phyloP scores from a whole-genome alignment of 2,888 invertebrate genomes.

The Cosmopolites sordidus region DNA sequence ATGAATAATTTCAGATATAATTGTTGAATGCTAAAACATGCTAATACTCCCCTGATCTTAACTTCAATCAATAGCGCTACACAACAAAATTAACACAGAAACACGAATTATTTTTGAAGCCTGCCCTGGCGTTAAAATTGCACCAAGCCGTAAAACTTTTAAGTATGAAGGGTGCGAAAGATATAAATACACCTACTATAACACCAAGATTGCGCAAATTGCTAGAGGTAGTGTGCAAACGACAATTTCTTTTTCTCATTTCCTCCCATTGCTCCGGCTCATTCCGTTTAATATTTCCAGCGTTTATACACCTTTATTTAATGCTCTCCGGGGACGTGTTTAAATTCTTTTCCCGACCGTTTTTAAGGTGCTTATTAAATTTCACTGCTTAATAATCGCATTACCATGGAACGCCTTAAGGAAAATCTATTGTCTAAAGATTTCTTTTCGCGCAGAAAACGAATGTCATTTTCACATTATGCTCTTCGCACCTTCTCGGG shows the following conservation, averaged over 20 bases:
- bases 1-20: too few relatives aligned
- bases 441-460: slow-evolving; percentile 30
- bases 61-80: too few relatives aligned
- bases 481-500: slow-evolving; percentile 23
- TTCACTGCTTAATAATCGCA: slow-evolving; percentile 45
- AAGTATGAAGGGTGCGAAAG: slow-evolving; percentile 33
- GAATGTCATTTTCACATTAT: slow-evolving; percentile 14
- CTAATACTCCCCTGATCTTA: too few relatives aligned
- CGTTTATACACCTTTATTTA: slow-evolving; percentile 48
- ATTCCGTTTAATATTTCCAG: slow-evolving; percentile 41
- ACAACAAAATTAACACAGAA: too few relatives aligned
- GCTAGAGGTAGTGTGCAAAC: slow-evolving; percentile 39
- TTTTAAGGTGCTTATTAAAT: slow-evolving; percentile 46
- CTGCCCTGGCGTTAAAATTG: slow-evolving; percentile 33
- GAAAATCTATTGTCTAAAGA: slow-evolving; percentile 37
- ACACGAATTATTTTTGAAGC: too few relatives aligned
- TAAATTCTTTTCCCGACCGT: slow-evolving; percentile 40
- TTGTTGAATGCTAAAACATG: too few relatives aligned
- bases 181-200: slow-evolving; percentile 47
- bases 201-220: slow-evolving; percentile 47
- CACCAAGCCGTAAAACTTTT: slow-evolving; percentile 44
- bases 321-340: slow-evolving; percentile 40
- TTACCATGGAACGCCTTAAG: slow-evolving; percentile 34
- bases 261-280: slow-evolving; percentile 29
- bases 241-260: slow-evolving; percentile 32